Base-by-base conservation (phyloP, 2,888 invertebrate genomes). In the Acronicta alni region DNA sequence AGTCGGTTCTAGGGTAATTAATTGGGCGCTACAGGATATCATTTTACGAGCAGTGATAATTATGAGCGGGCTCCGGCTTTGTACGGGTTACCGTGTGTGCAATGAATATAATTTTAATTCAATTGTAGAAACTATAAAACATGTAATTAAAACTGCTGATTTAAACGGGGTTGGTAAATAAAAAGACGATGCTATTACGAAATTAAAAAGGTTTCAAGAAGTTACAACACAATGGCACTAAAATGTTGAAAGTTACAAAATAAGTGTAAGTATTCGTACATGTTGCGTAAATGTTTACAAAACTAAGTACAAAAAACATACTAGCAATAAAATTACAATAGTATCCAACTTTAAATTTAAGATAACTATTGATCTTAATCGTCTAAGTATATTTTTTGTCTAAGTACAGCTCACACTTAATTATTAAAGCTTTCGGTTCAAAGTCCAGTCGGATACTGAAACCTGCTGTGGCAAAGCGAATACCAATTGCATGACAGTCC, bases 11-110 rank as follows among this genome's bases (percentile, higher is more conserved):
- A 61, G 55, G 72, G 77, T 85, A 82, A 84, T 84, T 86, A 83
- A 84, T 87, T 82, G 79, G 79, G 75, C 74, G 73, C 78, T 82
- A 77, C 77, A 80, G 81, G 82, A 82, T 86, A 83, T 84, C 77
- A 80, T 80, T 84, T 86, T 82, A 81, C 82, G 80, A 82, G 74
- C 73, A 73, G 77, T 76, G 73, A 78, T 82, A 77, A 81, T 79
- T 80, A 80, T 65, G 68, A 75, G 66, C 57, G 47, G 56, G 54
- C 77, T 78, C 57, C 46, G 56, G 54, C 77, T 78, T 77, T 79
- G 55, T 64, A 54, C n/a, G 58, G 48, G 59, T 77, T 68, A 65
- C 68, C 46, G 41, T 57, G 56, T 58, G 52, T 46, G 60, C 45
- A 60, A 72, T 59, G 44, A 55, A 67, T 59, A 62, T 53, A 47